Evolutionary conservation across 2,888 invertebrate genomes (phyloP), one percentile per base, ranked within the genome.

Genomic region (Coleophora flavipennella): DNA sequence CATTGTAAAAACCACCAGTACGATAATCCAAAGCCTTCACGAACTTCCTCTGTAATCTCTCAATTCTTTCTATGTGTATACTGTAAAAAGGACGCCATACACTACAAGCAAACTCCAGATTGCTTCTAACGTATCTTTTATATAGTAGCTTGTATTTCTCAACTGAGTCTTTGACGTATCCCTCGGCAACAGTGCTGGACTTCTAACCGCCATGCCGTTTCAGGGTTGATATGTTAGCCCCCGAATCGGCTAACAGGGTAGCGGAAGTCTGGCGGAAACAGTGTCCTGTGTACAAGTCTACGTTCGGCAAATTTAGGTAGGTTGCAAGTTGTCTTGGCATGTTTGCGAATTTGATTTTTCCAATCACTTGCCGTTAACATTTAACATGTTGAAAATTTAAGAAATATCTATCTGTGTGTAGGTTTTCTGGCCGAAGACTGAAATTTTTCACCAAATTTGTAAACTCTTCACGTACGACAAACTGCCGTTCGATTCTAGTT

Each of bases 181-280:
- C 34, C 38, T 46, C 49, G 28, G 40, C 44, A 29, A 48, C 44
- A 33, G 41, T 43, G 33, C 13, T 33, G 10, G 48, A 48, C 13
- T 42, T 45, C 43, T 45, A 47, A 8, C 44, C 48, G 12, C 46
- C 48, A 13, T 44, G 46, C 33, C 45, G 41, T 14, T 48, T 49
- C 34, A 48, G 14, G 31, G 35, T 28, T 1, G 41, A 39, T 2
- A 47, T 28, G 33, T 45, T 36, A 10, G 31, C 46, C 25, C 44
- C 46, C 20, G 43, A 39, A 37, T 45, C 44, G 10, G 39, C 44
- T 3, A 48, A 34, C 9, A 49, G 32, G 9, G 46, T 43, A 4
- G 46, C 49, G 4, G 50, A 47, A 2, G 50, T 47, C 31, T 48
- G 34, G 8, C 48, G 37, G 26, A 50, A 50, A 28, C 39, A 41